Base-by-base conservation (phyloP, 2,888 invertebrate species). In the Malachius bipustulatus region DNA sequence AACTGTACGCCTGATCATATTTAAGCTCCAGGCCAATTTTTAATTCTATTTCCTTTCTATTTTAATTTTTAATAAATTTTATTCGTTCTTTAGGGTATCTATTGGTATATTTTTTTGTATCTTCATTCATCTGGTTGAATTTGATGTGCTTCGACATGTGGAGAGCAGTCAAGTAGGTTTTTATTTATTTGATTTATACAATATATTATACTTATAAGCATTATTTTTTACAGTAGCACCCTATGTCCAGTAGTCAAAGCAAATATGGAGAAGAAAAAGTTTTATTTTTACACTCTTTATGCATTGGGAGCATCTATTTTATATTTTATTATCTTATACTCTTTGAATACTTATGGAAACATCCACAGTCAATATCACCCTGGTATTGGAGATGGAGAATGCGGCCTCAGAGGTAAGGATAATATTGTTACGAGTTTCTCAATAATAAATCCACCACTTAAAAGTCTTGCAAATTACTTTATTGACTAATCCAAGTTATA, bases 81-180 rank as follows among this genome's bases (percentile, higher is more conserved):
- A 12, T 30, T 30, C 14, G 3, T 16, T 9, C 35, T 40, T 1
- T 26, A 40, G 40, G 35, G 4, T 35, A 31, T 16, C 28, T 45
- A n/a, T n/a, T n/a, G 12, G 42, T 42, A 4, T 46, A 49, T 30
- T 52, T 50, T 33, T 40, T 40, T 19, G 46, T 47, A 15, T 27
- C 50, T 4, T 46, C 46, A 10, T 51, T 53, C 32, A 42, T 40
- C 26, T 54, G 54, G 54, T 42, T 54, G 31, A 46, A 44, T 16
- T 45, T 51, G 16, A 52, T 52, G 38, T 48, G 52, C 37, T 48
- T 50, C 36, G 51, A 52, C 33, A 41, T 52, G 10, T 54, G 50
- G 47, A 47, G 46, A 47, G 50, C 50, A 2, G 48, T 54, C 16
- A 36, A 43, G 49, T 49, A 32, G 40, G 39, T 4, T 3, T 30